Percentiles rank a stretch among this genome's conserved stretches.
Evolutionary conservation across 1,140 invertebrate genomes (phyloP).

Genomic region (Sitophilus oryzae): DNA sequence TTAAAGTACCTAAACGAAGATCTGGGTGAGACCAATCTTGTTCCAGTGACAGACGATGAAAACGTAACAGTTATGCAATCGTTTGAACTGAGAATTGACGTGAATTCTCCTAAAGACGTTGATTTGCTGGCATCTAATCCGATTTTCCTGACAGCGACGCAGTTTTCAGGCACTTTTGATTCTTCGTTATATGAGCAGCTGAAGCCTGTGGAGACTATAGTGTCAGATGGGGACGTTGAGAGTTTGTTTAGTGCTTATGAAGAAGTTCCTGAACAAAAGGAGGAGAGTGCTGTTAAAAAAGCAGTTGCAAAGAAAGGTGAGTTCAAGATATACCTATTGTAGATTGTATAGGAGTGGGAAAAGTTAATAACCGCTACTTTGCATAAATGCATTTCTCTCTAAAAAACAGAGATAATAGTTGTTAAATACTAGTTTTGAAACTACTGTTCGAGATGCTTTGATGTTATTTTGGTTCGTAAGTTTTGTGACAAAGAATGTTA

Average conservation of each 20-base stretch:
- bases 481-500: too few species aligned
- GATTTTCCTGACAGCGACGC: conserved; percentile 9
- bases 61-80: conserved; percentile 13
- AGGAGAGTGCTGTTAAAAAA: conserved; percentile 4
- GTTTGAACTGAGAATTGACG: conserved; percentile 21
- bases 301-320: conserved; percentile 15
- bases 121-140: conserved; percentile 21
- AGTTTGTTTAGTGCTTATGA: conserved; percentile 27
- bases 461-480: too few species aligned
- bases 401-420: too few species aligned
- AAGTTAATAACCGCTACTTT: too few species aligned
- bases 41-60: conserved; percentile 21
- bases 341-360: too few species aligned
- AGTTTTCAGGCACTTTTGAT: conserved; percentile 15
- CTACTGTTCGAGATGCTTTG: too few species aligned
- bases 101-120: conserved; percentile 17
- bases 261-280: conserved; percentile 15
- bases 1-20: conserved; percentile 17
- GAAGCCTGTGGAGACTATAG: neutral
- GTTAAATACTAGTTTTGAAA: too few species aligned
- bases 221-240: conserved; percentile 6
- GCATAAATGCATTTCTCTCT: too few species aligned
- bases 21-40: conserved; percentile 15
- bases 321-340: too few species aligned
- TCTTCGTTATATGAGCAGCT: conserved; percentile 14